phyloP scores from a whole-genome alignment of 2,113 vertebrate species.

The Leptodactylus fuscus region DNA sequence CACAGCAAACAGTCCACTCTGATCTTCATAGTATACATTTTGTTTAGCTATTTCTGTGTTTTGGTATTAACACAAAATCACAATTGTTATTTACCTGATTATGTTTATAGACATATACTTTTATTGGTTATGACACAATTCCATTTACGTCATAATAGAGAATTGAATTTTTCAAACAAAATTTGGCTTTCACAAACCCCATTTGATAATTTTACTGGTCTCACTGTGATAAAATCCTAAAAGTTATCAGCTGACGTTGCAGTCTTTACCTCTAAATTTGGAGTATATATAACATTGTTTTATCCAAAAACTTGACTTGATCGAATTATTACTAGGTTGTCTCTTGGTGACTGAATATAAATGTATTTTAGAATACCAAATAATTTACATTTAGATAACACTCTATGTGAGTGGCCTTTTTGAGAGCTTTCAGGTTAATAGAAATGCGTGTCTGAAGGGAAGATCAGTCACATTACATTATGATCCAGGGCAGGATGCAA shows the following conservation, averaged over 20 bases:
- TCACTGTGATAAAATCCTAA: not conserved
- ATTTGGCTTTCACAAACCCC: not conserved
- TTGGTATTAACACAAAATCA: not conserved
- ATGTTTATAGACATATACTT: not conserved
- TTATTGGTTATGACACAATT: not conserved
- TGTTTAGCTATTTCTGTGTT: no score
- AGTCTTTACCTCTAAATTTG: not conserved
- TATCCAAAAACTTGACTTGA: slow-evolving; percentile 57
- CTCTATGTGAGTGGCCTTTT: slow-evolving; percentile 52
- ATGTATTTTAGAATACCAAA: slow-evolving; percentile 58
- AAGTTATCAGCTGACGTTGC: slow-evolving; percentile 21
- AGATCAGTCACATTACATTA: slow-evolving; percentile 58
- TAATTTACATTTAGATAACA: slow-evolving; percentile 61
- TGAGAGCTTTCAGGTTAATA: slow-evolving; percentile 60
- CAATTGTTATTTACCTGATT: not conserved
- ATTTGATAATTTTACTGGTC: slow-evolving; percentile 1
- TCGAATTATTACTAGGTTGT: slow-evolving; percentile 49
- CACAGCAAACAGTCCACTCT: no score
- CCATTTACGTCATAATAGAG: not conserved
- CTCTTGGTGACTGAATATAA: slow-evolving; percentile 56
- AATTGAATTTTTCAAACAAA: not conserved
- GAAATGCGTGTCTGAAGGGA: slow-evolving; percentile 57
- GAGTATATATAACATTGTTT: slow-evolving; percentile 31
- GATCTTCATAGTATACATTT: no score
- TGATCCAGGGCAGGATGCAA: slow-evolving; percentile 45